Evolutionary conservation across 2,113 vertebrate genomes (phyloP), one percentile per base, ranked within the genome.

Genomic region (Syngnathoides biaculeatus): DNA sequence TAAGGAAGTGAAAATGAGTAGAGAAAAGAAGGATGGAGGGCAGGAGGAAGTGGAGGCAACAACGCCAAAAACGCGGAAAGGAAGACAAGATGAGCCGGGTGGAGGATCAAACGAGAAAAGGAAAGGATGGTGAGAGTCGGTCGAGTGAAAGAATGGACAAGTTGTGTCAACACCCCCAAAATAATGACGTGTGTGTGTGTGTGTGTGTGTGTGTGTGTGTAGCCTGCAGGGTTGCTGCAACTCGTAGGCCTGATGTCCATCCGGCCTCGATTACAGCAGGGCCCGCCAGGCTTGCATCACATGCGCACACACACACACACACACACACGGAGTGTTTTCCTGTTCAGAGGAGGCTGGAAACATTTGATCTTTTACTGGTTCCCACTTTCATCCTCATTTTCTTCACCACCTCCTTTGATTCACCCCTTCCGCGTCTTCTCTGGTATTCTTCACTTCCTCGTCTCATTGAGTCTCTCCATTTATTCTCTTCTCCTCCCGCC

Each of bases 201-300:
- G 72, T 65, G 69, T 73, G 73, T 47, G 69, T 70, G 64, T 73
- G 73, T 73, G 72, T 77, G 80, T 79, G 81, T 80, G 77, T 57
- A 73, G 77, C 81, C 81, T 75, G 58, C 60, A 79, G 78, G 60
- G 73, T 58, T 88, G 77, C 78, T 80, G 79, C 77, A 84, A 84
- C 80, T 84, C 77, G 79, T 77, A 81, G 86, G 76, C 80, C 58
- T 17, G 55, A 87, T 86, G 86, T 84, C 79, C 83, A 84, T 82
- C 80, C 74, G 65, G 82, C 75, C 86, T 83, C 67, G 77, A 88
- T 86, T 86, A 83, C 83, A 87, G 72, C 68, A 55, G 59, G 75
- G 76, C 83, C 77, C 73, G 13, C 69, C 74, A 82, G 81, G 77
- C 79, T 83, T 84, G 73, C 78, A 78, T 84, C 71, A 55, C 53